phyloP scores from a whole-genome alignment of 2,888 invertebrate species.

The Apantesis nais region DNA sequence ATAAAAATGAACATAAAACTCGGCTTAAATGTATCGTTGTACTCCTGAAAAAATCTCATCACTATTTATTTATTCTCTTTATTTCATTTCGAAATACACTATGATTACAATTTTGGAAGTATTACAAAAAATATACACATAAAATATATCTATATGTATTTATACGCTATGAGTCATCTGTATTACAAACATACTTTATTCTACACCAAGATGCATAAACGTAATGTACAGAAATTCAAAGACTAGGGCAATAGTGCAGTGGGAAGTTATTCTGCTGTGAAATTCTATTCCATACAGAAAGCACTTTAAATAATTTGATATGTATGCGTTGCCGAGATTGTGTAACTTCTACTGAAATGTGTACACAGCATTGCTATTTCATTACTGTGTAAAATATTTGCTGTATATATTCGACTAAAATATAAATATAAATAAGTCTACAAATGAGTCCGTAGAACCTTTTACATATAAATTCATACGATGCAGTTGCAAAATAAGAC shows the following conservation, averaged over 20 bases:
- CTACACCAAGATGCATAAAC: neutral
- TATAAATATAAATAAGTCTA: too few species aligned
- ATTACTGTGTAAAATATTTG: neutral
- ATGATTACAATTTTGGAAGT: too few species aligned
- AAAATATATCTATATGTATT: neutral
- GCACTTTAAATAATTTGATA: neutral
- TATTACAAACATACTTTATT: neutral
- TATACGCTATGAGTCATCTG: neutral
- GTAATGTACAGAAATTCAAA: neutral
- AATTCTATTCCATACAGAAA: neutral
- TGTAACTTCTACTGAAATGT: neutral
- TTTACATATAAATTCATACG: neutral
- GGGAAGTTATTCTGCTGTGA: neutral
- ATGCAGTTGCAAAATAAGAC: neutral
- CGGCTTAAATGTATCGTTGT: too few species aligned
- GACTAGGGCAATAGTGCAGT: neutral
- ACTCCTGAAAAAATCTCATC: too few species aligned
- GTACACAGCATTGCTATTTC: neutral
- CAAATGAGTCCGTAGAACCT: too few species aligned
- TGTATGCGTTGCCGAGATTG: neutral
- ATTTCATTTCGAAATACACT: too few species aligned
- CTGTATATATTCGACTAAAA: neutral
- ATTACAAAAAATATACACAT: too few species aligned
- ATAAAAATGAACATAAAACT: too few species aligned
- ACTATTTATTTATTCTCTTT: too few species aligned